Evolutionary conservation across 2,113 vertebrate genomes (phyloP).

Genomic region (Zosterops lateralis): DNA sequence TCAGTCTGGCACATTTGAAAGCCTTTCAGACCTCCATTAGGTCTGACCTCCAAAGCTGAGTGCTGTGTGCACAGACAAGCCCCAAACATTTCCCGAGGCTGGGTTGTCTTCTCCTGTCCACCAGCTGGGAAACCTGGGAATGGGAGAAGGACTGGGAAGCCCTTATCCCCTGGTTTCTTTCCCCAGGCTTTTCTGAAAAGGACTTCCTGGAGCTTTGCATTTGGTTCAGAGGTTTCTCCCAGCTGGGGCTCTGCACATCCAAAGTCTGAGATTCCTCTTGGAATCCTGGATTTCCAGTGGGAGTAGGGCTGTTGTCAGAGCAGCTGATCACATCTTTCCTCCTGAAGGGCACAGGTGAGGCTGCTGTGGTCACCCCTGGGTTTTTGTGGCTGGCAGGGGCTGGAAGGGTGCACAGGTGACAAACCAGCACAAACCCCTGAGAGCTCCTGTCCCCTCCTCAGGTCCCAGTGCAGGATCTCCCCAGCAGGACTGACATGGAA

Average conservation of each 20-base stretch:
- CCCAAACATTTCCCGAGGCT: background rate
- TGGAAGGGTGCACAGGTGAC: background rate
- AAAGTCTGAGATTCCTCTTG: background rate
- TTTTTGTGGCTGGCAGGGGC: background rate
- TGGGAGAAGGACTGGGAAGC: background rate
- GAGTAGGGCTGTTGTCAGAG: background rate
- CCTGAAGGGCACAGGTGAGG: background rate
- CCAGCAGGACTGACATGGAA: background rate
- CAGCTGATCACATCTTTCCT: background rate
- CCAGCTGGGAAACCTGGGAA: background rate
- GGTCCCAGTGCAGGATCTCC: background rate
- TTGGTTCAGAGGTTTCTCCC: background rate
- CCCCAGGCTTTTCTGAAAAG: background rate
- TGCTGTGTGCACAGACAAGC: background rate
- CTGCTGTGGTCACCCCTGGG: background rate
- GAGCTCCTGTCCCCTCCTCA: background rate
- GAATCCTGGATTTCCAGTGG: background rate
- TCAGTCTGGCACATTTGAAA: background rate
- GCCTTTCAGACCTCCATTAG: background rate
- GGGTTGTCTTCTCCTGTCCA: background rate
- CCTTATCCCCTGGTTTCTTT: background rate
- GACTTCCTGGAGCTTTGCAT: background rate
- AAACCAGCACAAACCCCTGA: background rate
- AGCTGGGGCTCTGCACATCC: background rate
- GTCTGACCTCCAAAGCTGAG: background rate